These are phyloP conservation scores for Aplodontia rufa DNA, from an alignment of 2,113 vertebrate species.

Conservation along the genomic window DNA sequence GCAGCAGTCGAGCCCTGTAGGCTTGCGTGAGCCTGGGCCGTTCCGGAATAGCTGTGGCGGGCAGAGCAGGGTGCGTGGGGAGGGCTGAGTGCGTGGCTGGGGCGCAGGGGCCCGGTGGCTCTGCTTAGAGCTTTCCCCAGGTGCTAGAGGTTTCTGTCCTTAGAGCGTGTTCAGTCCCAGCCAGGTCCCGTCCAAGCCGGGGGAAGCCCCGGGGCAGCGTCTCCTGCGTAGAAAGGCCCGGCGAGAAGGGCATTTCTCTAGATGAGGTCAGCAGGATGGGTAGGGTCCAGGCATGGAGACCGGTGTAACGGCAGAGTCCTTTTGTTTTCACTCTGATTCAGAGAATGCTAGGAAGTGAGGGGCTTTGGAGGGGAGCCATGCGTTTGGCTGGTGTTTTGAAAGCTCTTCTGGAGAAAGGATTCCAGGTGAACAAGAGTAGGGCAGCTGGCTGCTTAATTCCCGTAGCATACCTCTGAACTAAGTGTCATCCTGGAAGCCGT, in stretches of 20 bases:
- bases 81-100: neutral
- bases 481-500: neutral
- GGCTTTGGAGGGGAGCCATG: neutral
- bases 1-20: neutral
- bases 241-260: too few relatives aligned
- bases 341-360: neutral
- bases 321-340: neutral
- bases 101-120: neutral
- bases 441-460: neutral
- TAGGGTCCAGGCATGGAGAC: neutral
- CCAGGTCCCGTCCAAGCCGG: too few relatives aligned
- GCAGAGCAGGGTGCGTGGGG: neutral
- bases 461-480: neutral
- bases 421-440: neutral
- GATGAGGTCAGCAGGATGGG: neutral
- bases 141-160: neutral
- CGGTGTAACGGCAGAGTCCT: neutral
- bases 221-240: neutral
- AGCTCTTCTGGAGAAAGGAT: neutral
- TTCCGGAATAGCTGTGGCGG: neutral
- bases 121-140: neutral
- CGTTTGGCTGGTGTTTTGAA: neutral
- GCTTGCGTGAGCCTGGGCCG: neutral
- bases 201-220: neutral
- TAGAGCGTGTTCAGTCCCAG: too few relatives aligned